Evolutionary conservation across 1,140 invertebrate genomes (phyloP).

Genomic region (Euwallacea similis): DNA sequence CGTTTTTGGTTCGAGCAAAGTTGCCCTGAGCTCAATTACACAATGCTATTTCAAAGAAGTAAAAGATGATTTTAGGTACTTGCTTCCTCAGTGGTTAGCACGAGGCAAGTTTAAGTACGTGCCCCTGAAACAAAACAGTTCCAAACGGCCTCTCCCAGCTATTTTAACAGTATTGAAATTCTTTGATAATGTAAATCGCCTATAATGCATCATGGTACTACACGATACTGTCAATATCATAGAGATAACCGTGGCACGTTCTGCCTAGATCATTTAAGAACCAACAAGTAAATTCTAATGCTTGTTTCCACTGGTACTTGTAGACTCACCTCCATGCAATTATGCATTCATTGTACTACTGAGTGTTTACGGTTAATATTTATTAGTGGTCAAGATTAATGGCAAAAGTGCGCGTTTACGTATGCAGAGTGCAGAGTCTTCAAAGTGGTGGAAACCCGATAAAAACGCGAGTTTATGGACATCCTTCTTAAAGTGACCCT

Average conservation of each 20-base stretch:
- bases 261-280: slow-evolving; percentile 11
- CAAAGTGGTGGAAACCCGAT: slow-evolving; percentile 1
- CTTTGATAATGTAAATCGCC: slow-evolving; percentile 17
- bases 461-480: slow-evolving; percentile 26
- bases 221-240: slow-evolving; percentile 13
- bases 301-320: too few relatives aligned
- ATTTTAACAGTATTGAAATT: slow-evolving; percentile 19
- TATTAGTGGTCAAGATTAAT: not conserved
- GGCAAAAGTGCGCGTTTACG: not conserved
- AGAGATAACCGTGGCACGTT: slow-evolving; percentile 7
- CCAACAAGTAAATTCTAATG: slow-evolving; percentile 8
- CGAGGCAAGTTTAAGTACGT: too few relatives aligned
- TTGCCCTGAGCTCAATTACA: too few relatives aligned
- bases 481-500: slow-evolving; percentile 10
- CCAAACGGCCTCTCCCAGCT: not conserved
- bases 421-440: not conserved
- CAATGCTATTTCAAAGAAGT: too few relatives aligned
- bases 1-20: too few relatives aligned
- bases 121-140: not conserved
- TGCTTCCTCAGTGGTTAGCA: too few relatives aligned
- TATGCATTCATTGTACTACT: too few relatives aligned
- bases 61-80: not conserved
- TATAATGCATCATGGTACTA: slow-evolving; percentile 15
- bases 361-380: not conserved
- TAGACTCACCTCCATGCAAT: too few relatives aligned